A percentile compares a stretch with the other conserved stretches of the same genome.
Conservation (phyloP, 1,140 invertebrate species). For the Pseudomyrmex cubaensis region DNA sequence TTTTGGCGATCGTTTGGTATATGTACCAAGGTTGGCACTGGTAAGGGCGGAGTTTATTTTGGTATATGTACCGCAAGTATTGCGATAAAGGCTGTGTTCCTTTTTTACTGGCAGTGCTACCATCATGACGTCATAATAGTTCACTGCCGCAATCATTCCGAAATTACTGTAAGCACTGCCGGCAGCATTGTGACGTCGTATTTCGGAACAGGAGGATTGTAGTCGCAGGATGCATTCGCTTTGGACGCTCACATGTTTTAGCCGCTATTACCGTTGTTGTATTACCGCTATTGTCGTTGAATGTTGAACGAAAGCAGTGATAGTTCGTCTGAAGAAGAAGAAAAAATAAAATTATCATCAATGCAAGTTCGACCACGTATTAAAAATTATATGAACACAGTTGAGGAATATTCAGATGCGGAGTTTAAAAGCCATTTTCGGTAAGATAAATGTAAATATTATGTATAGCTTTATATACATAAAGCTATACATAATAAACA, state of each 20-base stretch:
- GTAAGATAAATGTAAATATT: not conserved
- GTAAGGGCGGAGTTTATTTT: no score
- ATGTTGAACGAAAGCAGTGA: not conserved
- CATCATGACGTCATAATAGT: not conserved
- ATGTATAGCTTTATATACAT: not conserved
- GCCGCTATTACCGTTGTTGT: no score
- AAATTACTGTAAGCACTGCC: not conserved
- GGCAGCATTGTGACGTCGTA: not conserved
- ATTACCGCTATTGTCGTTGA: no score
- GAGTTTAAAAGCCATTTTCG: constrained; percentile 10
- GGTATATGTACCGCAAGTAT: no score
- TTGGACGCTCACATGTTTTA: no score
- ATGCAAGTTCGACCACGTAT: not conserved
- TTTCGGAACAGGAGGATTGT: no score
- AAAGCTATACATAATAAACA: no score
- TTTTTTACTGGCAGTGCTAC: not conserved
- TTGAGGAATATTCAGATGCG: not conserved
- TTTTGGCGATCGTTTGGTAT: no score
- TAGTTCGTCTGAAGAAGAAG: not conserved
- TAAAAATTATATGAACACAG: not conserved
- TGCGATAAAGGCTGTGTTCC: not conserved
- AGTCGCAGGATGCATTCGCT: no score
- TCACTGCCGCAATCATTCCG: not conserved
- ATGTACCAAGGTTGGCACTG: no score
- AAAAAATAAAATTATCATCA: not conserved